These are phyloP conservation scores for Drosophila vallismaia DNA, from an alignment of 2,888 invertebrate species.

Conservation along the genomic window DNA sequence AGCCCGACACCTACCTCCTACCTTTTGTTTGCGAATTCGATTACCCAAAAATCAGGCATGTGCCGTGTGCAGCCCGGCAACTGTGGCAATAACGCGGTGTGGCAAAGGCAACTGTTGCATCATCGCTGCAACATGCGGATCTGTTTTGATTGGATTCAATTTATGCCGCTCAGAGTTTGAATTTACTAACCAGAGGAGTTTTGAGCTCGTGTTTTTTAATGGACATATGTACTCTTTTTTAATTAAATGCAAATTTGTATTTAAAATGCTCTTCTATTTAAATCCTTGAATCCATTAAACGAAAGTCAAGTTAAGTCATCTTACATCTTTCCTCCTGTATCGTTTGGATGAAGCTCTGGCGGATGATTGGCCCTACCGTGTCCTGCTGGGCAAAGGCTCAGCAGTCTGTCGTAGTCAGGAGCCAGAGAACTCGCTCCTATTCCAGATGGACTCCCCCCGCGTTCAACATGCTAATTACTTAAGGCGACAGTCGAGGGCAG, in stretches of 20 bases:
- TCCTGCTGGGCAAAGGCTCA: constrained; percentile 15
- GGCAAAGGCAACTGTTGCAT: constrained; percentile 32
- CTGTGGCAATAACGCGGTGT: constrained; percentile 10
- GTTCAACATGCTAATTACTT: constrained; percentile 63
- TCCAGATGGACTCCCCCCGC: constrained; percentile 7
- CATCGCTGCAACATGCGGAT: constrained; percentile 16
- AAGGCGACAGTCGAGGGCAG: constrained; percentile 50
- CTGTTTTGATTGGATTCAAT: constrained; percentile 13
- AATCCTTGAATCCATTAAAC: no score
- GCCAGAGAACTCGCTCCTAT: not conserved
- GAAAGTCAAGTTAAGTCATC: no score
- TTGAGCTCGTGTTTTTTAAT: not conserved
- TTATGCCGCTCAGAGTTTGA: not conserved
- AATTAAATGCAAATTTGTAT: not conserved
- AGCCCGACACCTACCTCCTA: not conserved
- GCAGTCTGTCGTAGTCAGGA: constrained; percentile 25
- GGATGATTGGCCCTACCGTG: constrained; percentile 27
- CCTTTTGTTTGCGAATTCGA: constrained; percentile 19
- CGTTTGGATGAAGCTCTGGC: not conserved
- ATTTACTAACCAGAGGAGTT: not conserved
- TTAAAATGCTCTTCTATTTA: no score
- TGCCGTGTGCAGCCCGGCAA: constrained; percentile 6
- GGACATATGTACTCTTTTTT: not conserved
- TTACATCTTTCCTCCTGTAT: not conserved
- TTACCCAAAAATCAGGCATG: constrained; percentile 18